phyloP scores from a whole-genome alignment of 2,113 vertebrate species.

The Periophthalmus modestus region DNA sequence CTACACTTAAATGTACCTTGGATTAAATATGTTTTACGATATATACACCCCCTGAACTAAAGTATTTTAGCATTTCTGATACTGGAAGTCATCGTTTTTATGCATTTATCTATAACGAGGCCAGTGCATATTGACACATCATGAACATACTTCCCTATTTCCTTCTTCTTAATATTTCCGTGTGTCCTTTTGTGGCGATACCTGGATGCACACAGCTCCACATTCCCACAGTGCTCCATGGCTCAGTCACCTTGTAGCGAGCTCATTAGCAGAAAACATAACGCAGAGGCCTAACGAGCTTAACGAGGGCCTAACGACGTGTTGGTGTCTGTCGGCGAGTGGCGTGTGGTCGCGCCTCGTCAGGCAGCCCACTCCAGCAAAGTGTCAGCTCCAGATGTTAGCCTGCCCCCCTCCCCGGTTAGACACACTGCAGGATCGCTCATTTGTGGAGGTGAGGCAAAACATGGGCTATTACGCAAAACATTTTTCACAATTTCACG shows the following conservation, averaged over 20 bases:
- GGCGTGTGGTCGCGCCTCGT: constrained; percentile 51
- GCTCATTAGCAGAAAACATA: constrained; percentile 59
- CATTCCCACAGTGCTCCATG: constrained; percentile 33
- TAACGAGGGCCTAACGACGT: constrained; percentile 64
- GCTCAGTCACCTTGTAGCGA: constrained; percentile 54
- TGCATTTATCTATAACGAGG: no score
- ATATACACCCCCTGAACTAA: not conserved
- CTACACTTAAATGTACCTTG: not conserved
- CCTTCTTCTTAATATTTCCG: not conserved
- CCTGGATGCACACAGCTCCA: not conserved
- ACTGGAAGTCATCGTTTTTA: not conserved
- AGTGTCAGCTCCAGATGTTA: constrained; percentile 55
- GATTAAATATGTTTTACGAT: not conserved
- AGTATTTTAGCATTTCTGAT: not conserved
- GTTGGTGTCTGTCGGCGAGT: constrained; percentile 54
- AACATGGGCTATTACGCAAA: not conserved
- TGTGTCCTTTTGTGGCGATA: not conserved
- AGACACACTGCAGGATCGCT: not conserved
- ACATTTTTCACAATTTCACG: not conserved
- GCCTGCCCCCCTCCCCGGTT: constrained; percentile 1
- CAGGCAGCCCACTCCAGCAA: constrained; percentile 38
- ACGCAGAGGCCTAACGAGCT: constrained; percentile 52
- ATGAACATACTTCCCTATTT: not conserved
- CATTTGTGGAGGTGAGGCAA: constrained; percentile 3
- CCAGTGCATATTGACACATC: no score